A percentile compares a stretch with the other conserved stretches of the same genome.
These are phyloP conservation scores for Sericinus montela DNA, from an alignment of 2,888 invertebrate species.

Conservation along the genomic window DNA sequence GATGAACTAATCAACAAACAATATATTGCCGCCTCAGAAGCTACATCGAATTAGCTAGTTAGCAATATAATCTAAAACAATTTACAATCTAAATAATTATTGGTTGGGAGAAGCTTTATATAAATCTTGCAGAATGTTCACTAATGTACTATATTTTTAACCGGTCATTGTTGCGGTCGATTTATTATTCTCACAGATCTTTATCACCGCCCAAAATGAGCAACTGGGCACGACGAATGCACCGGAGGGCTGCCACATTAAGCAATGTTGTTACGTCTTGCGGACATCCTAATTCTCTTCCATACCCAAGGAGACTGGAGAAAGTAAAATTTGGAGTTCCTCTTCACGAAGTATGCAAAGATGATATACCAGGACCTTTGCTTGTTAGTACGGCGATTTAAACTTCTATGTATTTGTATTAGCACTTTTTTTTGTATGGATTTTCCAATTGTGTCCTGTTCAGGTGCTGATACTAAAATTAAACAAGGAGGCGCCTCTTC, in stretches of 20 bases:
- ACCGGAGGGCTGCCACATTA: conserved; percentile 92
- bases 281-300: conserved; percentile 89
- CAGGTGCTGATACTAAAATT: conserved; percentile 94
- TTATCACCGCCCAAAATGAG: conserved; percentile 80
- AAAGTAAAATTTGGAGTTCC: conserved; percentile 97
- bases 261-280: conserved; percentile 95
- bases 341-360: conserved; percentile 95
- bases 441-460: conserved; percentile 36
- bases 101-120: background rate
- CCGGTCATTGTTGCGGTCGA: background rate
- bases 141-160: background rate
- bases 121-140: conserved; percentile 4
- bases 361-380: conserved; percentile 95
- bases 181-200: conserved; percentile 25
- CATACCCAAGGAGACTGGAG: conserved; percentile 90
- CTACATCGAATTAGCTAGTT: background rate
- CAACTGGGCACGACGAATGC: conserved; percentile 95
- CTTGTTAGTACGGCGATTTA: conserved; percentile 81
- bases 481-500: conserved; percentile 95
- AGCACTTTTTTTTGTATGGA: conserved; percentile 9
- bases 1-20: background rate
- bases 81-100: background rate
- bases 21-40: conserved; percentile 6
- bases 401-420: conserved; percentile 1
- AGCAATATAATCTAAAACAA: conserved; percentile 5